phyloP scores from a whole-genome alignment of 2,797 vertebrate genomes.

The Danio kyathit region DNA sequence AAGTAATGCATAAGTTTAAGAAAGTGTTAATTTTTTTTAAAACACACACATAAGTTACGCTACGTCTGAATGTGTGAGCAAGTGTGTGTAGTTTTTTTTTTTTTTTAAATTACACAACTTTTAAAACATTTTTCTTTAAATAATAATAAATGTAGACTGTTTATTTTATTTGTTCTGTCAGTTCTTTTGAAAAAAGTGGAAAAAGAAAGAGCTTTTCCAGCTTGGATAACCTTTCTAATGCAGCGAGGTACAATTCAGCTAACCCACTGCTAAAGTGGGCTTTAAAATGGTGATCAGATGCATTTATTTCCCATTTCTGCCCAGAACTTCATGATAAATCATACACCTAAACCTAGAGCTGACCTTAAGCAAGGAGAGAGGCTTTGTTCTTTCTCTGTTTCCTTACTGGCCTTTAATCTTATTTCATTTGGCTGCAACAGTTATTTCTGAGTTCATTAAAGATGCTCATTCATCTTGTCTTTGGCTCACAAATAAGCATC shows the following conservation, averaged over 20 bases:
- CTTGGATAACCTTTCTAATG: constrained; percentile 76
- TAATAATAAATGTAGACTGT: neutral
- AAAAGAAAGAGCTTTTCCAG: constrained; percentile 54
- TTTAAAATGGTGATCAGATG: constrained; percentile 77
- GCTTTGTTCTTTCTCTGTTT: neutral
- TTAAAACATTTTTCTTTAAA: neutral
- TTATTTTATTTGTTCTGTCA: constrained; percentile 60
- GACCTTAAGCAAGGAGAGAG: constrained; percentile 61
- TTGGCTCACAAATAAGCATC: neutral
- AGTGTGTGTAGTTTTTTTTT: neutral
- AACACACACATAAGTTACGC: neutral
- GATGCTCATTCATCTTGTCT: neutral
- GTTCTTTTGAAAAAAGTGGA: constrained; percentile 51
- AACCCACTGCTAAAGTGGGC: constrained; percentile 77
- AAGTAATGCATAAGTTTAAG: neutral
- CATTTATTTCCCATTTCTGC: constrained; percentile 53
- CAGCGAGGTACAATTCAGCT: constrained; percentile 77
- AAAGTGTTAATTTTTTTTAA: no score
- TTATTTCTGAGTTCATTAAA: constrained; percentile 22
- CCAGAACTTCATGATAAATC: constrained; percentile 74
- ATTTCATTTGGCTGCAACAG: constrained; percentile 8
- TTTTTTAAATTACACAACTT: neutral
- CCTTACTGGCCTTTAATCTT: neutral
- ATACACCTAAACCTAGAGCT: constrained; percentile 60
- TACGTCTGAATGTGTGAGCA: neutral